Conservation (phyloP, 2,888 invertebrate species). For the Trachelus tabidus region DNA sequence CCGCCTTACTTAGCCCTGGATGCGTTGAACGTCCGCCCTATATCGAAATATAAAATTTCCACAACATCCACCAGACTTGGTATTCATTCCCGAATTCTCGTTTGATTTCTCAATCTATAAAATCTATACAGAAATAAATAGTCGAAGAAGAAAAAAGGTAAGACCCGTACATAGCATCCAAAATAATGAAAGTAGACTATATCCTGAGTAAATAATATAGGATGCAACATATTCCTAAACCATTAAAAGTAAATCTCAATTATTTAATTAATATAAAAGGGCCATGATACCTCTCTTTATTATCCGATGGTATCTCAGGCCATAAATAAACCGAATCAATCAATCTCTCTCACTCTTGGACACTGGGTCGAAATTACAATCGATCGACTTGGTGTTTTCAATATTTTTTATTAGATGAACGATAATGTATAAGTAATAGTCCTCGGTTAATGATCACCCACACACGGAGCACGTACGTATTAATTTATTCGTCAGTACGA, state of each 20-base stretch:
- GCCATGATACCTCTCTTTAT: background rate
- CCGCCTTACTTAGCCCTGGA: background rate
- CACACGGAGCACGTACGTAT: background rate
- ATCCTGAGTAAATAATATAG: background rate
- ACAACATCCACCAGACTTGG: background rate
- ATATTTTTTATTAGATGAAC: constrained; percentile 59
- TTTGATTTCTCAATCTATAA: background rate
- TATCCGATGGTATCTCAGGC: background rate
- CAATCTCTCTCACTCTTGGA: background rate
- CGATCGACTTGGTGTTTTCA: constrained; percentile 31
- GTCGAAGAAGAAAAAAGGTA: background rate
- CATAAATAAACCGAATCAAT: background rate
- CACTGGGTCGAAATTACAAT: constrained; percentile 4
- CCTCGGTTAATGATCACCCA: background rate
- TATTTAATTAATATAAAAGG: background rate
- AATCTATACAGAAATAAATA: background rate
- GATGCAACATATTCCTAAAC: background rate
- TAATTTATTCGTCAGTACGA: background rate
- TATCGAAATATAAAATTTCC: background rate
- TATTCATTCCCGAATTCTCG: background rate
- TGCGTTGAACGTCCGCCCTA: background rate
- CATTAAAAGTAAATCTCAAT: background rate
- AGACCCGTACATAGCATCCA: background rate
- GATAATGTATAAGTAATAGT: constrained; percentile 42
- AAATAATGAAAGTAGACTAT: background rate